phyloP scores from a whole-genome alignment of 2,888 invertebrate species.

The Clitarchus hookeri region DNA sequence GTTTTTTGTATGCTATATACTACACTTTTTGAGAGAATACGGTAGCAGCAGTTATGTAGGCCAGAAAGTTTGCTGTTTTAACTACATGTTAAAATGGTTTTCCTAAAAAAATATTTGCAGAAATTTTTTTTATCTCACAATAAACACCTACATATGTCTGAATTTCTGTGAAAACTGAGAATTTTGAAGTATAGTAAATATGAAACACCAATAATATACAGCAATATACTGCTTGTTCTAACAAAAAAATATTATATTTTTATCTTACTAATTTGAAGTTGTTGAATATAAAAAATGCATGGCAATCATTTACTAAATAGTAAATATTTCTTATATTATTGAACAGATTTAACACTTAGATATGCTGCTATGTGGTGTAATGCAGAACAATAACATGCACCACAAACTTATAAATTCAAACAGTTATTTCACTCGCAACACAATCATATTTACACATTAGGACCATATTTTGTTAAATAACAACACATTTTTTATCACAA shows the following conservation, averaged over 20 bases:
- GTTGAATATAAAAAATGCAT: background rate
- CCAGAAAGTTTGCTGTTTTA: background rate
- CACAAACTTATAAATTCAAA: slow-evolving; percentile 6
- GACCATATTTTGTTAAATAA: background rate
- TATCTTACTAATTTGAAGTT: background rate
- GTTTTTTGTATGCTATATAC: background rate
- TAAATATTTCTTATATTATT: slow-evolving; percentile 1
- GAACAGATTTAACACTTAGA: background rate
- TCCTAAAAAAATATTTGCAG: slow-evolving; percentile 7
- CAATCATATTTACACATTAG: background rate
- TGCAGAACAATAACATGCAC: background rate
- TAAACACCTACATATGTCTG: background rate
- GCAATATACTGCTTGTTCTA: background rate
- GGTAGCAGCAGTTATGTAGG: background rate
- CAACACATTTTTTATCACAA: slow-evolving; percentile 8
- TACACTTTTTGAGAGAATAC: background rate
- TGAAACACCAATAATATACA: background rate
- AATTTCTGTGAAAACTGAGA: background rate
- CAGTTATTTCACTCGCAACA: background rate
- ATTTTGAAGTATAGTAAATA: background rate
- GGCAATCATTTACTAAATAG: background rate
- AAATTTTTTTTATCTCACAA: background rate
- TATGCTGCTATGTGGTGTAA: slow-evolving; percentile 3
- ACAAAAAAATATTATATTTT: background rate
- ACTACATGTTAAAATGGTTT: background rate